Evolutionary conservation across 1,140 invertebrate species (phyloP).

Genomic region (Delia radicum): DNA sequence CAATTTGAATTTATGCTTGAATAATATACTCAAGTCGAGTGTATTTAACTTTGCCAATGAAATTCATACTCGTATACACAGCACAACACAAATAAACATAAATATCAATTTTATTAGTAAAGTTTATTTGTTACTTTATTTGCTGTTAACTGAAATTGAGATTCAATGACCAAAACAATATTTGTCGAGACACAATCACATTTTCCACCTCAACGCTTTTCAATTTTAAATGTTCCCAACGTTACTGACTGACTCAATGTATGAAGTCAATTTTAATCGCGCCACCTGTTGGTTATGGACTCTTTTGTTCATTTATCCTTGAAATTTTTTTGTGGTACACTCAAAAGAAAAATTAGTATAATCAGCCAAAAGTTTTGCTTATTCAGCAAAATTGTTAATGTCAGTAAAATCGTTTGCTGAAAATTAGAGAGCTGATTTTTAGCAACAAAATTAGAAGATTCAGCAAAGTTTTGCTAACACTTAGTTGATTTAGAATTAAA

Average conservation of each 20-base stretch:
- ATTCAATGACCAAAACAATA: conserved; percentile 16
- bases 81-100: background rate
- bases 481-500: too few species aligned
- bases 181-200: conserved; percentile 9
- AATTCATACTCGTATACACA: background rate
- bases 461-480: too few species aligned
- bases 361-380: too few species aligned
- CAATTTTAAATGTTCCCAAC: background rate
- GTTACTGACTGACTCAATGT: background rate
- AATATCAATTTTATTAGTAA: conserved; percentile 21
- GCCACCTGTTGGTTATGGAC: conserved; percentile 8
- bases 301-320: background rate
- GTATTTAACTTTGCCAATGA: conserved; percentile 13
- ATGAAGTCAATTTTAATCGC: background rate
- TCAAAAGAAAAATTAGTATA: too few species aligned
- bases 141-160: conserved; percentile 11
- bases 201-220: conserved; percentile 12
- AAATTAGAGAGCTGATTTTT: too few species aligned
- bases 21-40: conserved; percentile 9
- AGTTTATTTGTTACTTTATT: conserved; percentile 16
- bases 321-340: conserved; percentile 1
- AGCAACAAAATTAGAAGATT: too few species aligned
- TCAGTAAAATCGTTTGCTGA: too few species aligned
- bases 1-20: conserved; percentile 21
- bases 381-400: too few species aligned